Percentiles rank a stretch among this genome's conserved stretches.
Evolutionary conservation across 2,113 vertebrate genomes (phyloP).

Genomic region (Petrocephalus zakoni): DNA sequence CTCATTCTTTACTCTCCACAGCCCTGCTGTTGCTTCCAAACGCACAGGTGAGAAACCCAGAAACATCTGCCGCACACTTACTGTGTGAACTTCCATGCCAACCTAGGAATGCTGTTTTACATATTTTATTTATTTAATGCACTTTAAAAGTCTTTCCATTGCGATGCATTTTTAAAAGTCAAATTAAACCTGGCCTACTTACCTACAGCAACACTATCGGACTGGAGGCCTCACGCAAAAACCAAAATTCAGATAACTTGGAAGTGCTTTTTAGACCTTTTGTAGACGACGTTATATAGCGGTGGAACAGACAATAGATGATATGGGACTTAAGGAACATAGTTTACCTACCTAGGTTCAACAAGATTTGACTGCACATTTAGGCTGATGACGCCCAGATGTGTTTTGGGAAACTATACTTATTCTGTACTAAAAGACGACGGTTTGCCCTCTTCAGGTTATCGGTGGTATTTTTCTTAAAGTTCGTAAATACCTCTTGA

Average conservation of each 20-base stretch:
- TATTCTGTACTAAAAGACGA: background rate
- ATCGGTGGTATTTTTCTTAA: background rate
- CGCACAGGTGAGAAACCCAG: background rate
- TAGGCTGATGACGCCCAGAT: background rate
- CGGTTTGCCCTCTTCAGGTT: background rate
- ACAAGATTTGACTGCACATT: background rate
- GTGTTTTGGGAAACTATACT: background rate
- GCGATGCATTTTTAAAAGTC: no score
- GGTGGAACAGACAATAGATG: background rate
- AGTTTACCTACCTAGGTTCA: background rate
- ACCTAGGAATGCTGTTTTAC: background rate
- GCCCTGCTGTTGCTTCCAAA: background rate
- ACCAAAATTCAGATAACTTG: background rate
- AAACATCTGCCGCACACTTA: background rate
- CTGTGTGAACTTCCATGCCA: background rate
- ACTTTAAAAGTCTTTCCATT: background rate
- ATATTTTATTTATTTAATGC: background rate
- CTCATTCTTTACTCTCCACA: background rate
- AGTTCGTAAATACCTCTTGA: no score
- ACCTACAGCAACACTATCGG: no score
- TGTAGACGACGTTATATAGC: background rate
- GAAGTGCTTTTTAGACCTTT: background rate
- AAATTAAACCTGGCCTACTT: no score
- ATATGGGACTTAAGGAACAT: background rate
- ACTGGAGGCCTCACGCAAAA: no score